phyloP scores from a whole-genome alignment of 2,113 vertebrate species.

The Crotalus viridis region DNA sequence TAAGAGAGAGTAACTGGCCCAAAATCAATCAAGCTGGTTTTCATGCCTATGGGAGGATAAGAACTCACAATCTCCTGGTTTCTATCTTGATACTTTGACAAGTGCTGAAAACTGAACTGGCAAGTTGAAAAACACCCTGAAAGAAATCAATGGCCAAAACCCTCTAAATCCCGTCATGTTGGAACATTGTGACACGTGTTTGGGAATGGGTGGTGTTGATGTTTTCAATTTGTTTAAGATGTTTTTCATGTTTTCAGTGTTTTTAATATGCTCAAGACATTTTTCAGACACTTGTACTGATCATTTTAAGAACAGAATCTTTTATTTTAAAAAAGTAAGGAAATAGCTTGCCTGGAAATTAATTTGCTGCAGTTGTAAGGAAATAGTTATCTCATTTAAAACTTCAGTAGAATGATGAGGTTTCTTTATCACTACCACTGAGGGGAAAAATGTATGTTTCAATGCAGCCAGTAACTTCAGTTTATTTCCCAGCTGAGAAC shows the following conservation, averaged over 20 bases:
- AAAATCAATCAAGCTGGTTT: not conserved
- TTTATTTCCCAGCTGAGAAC: constrained; percentile 23
- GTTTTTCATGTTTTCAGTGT: not conserved
- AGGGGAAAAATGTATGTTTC: not conserved
- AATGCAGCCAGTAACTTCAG: not conserved
- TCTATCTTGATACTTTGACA: not conserved
- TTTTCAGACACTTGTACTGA: not conserved
- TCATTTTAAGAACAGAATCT: not conserved
- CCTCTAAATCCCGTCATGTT: not conserved
- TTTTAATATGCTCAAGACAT: not conserved
- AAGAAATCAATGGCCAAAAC: not conserved
- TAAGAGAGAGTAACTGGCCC: not conserved
- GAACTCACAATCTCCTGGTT: not conserved
- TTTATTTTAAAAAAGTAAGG: not conserved
- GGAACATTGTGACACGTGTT: not conserved
- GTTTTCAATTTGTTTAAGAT: not conserved
- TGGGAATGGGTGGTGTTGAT: not conserved
- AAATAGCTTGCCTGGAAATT: not conserved
- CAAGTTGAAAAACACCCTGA: not conserved
- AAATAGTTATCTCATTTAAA: not conserved
- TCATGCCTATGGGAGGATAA: not conserved
- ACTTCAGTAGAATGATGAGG: not conserved
- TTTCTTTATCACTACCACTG: not conserved
- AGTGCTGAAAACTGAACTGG: not conserved
- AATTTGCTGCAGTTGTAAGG: not conserved